Percentiles rank a stretch among this genome's conserved stretches.
These are phyloP conservation scores for Nymphicus hollandicus DNA, from an alignment of 2,113 vertebrate species.

Conservation along the genomic window DNA sequence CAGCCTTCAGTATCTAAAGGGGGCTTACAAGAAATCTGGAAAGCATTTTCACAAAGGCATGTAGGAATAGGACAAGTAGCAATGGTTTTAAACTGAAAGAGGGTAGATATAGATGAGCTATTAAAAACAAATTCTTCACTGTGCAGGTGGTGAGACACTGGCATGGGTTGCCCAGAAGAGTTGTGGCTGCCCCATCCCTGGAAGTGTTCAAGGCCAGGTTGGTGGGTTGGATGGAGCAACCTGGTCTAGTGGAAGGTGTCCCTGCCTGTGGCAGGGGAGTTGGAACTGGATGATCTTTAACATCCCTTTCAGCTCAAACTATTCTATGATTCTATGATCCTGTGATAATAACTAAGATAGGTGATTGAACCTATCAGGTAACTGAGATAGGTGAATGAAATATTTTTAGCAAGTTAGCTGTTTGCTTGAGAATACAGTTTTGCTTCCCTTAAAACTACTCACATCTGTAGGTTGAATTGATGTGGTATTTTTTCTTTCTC, in stretches of 20 bases:
- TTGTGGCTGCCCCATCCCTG: not conserved
- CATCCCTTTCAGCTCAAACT: not conserved
- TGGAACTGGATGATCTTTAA: not conserved
- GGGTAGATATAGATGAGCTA: not conserved
- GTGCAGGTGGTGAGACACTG: not conserved
- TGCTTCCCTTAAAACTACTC: not conserved
- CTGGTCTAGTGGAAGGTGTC: not conserved
- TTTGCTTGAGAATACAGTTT: not conserved
- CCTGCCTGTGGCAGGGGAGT: not conserved
- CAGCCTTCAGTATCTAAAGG: not conserved
- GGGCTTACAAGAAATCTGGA: not conserved
- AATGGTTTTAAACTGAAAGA: not conserved
- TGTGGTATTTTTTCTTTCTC: not conserved
- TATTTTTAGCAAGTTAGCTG: not conserved
- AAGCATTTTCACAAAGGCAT: not conserved
- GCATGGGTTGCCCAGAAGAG: not conserved
- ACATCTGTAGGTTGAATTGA: not conserved
- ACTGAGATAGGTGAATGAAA: not conserved
- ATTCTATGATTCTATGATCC: not conserved
- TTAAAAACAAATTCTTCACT: not conserved
- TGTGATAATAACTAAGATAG: not conserved
- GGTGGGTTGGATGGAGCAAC: not conserved
- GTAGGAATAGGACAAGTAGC: not conserved
- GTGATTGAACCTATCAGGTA: not conserved
- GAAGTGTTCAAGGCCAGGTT: not conserved